phyloP scores from a whole-genome alignment of 2,888 invertebrate species.

The Gryllus longicercus region DNA sequence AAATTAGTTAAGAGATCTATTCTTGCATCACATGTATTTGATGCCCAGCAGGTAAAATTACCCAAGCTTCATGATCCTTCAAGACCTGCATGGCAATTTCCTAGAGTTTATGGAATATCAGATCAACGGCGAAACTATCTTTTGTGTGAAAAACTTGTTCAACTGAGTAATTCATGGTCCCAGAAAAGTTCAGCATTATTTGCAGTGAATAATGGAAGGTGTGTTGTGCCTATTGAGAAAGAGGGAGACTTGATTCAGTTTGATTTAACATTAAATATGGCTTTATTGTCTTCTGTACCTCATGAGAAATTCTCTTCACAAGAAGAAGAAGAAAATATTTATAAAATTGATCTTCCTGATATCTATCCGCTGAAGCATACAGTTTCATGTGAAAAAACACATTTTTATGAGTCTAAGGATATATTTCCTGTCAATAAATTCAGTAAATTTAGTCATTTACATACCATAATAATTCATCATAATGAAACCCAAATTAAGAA shows the following conservation, averaged over 20 bases:
- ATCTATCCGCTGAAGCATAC: conserved; percentile 72
- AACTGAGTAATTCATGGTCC: conserved; percentile 63
- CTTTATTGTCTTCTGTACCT: conserved; percentile 62
- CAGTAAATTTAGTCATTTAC: conserved; percentile 43
- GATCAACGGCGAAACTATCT: conserved; percentile 50
- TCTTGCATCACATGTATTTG: conserved; percentile 64
- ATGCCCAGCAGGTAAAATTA: conserved; percentile 73
- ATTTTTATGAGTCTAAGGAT: conserved; percentile 62
- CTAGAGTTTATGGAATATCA: conserved; percentile 72
- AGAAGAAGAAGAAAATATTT: conserved; percentile 50
- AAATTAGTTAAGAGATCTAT: conserved; percentile 62
- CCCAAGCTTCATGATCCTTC: conserved; percentile 67
- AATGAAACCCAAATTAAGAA: conserved; percentile 64
- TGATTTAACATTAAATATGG: conserved; percentile 60
- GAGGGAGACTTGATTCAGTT: conserved; percentile 51
- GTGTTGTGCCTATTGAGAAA: conserved; percentile 34
- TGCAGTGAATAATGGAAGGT: conserved; percentile 28
- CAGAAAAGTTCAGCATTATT: conserved; percentile 43
- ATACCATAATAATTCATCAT: conserved; percentile 74
- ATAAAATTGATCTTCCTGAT: conserved; percentile 60
- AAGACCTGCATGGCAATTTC: conserved; percentile 68
- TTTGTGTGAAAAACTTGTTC: conserved; percentile 56
- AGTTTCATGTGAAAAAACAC: conserved; percentile 60
- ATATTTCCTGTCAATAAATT: conserved; percentile 51
- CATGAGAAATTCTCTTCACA: conserved; percentile 54